A percentile compares a stretch with the other conserved stretches of the same genome.
Conservation (phyloP, 2,113 vertebrate genomes). For the Onychostruthus taczanowskii region DNA sequence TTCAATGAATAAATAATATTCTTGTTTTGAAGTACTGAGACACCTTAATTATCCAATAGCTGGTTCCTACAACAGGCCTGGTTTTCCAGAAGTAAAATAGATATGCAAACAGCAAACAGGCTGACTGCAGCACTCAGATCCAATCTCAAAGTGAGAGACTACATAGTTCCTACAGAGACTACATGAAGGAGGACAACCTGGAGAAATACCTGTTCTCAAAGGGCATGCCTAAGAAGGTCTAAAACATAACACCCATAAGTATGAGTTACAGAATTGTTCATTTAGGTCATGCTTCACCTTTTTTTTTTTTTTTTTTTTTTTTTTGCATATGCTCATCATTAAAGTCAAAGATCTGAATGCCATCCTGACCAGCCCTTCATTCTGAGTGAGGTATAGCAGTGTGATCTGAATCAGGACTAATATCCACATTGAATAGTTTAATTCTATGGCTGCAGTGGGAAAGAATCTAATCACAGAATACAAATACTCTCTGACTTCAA, state of each 20-base stretch:
- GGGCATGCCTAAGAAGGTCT: neutral
- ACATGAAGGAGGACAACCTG: neutral
- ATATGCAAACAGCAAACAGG: neutral
- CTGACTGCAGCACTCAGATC: neutral
- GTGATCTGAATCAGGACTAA: neutral
- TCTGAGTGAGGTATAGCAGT: neutral
- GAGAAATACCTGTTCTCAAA: neutral
- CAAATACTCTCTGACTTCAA: neutral
- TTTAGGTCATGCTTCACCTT: neutral
- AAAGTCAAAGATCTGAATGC: neutral
- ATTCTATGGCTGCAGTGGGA: neutral
- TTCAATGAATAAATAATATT: neutral
- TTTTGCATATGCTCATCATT: neutral
- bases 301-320: neutral
- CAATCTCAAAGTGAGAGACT: neutral
- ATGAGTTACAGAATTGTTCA: neutral
- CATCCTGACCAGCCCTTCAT: neutral
- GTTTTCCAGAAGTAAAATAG: neutral
- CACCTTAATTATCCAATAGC: neutral
- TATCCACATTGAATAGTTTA: neutral
- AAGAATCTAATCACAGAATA: neutral
- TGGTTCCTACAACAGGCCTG: neutral
- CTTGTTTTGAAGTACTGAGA: neutral
- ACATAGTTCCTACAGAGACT: neutral
- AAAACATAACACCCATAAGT: neutral